Evolutionary conservation across 1,140 invertebrate genomes (phyloP).

Genomic region (Orussus abietinus): DNA sequence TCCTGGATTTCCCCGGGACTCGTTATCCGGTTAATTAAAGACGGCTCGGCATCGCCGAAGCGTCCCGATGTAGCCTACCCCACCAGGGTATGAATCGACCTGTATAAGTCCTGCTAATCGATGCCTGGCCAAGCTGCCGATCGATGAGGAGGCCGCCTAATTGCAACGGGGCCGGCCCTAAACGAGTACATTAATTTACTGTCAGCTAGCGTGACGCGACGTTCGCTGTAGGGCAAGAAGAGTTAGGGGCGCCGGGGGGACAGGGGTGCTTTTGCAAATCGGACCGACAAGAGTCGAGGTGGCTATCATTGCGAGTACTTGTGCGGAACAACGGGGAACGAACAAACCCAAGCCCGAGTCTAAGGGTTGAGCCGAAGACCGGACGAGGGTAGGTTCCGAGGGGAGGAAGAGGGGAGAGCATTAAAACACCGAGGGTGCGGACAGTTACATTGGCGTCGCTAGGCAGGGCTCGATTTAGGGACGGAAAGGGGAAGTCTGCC

Average conservation of each 20-base stretch:
- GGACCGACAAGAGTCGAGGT: constrained; percentile 13
- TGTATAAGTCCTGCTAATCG: no score
- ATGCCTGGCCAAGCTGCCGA: not conserved
- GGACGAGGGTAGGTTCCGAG: constrained; percentile 1
- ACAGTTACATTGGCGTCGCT: constrained; percentile 33
- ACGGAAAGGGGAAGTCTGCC: no score
- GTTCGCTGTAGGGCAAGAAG: not conserved
- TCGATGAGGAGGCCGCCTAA: not conserved
- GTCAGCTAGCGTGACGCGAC: constrained; percentile 21
- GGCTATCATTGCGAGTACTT: constrained; percentile 19
- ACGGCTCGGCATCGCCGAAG: no score
- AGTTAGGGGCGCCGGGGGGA: constrained; percentile 1
- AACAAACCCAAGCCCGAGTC: constrained; percentile 16
- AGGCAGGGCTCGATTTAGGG: no score
- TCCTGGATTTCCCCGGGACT: no score
- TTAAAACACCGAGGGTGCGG: constrained; percentile 39
- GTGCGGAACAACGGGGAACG: constrained; percentile 7
- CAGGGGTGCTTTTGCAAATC: constrained; percentile 8
- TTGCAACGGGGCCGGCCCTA: constrained; percentile 12
- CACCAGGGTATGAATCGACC: no score
- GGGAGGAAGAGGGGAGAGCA: constrained; percentile 35
- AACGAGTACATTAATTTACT: constrained; percentile 25
- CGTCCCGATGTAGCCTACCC: no score
- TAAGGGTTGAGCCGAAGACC: constrained; percentile 22
- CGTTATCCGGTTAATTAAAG: no score